These are phyloP conservation scores for Drosophila guanche DNA, from an alignment of 1,140 invertebrate species.

Conservation along the genomic window DNA sequence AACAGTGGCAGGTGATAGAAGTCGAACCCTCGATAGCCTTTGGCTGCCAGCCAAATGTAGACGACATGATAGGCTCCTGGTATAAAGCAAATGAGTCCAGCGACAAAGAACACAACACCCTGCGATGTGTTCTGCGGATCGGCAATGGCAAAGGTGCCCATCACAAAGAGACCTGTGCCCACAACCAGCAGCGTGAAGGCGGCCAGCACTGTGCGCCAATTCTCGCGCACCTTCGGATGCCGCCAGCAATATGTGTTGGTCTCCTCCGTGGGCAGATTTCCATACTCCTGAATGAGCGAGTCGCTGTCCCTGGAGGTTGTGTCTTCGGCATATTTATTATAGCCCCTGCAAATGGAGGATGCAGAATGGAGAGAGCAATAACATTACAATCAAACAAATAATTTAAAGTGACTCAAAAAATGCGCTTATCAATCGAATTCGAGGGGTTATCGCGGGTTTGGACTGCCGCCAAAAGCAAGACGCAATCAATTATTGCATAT, in stretches of 20 bases:
- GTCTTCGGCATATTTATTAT: constrained; percentile 88
- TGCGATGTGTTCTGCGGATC: constrained; percentile 89
- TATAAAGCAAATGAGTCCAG: constrained; percentile 91
- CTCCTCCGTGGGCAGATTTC: constrained; percentile 86
- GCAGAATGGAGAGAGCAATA: background rate
- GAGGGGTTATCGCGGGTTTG: constrained; percentile 40
- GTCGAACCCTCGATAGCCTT: constrained; percentile 91
- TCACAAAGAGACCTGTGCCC: constrained; percentile 89
- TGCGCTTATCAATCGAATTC: constrained; percentile 20
- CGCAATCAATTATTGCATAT: constrained; percentile 38
- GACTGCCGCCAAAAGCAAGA: constrained; percentile 44
- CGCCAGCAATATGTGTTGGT: constrained; percentile 88
- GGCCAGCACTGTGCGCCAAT: constrained; percentile 92
- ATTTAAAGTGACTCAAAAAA: constrained; percentile 7
- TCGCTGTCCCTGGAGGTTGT: constrained; percentile 91
- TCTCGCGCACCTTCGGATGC: constrained; percentile 92
- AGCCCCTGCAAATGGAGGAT: constrained; percentile 84
- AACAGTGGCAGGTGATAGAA: constrained; percentile 93
- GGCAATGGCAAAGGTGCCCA: constrained; percentile 89
- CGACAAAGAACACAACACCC: constrained; percentile 91
- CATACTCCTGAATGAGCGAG: constrained; percentile 91
- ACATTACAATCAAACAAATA: constrained; percentile 7
- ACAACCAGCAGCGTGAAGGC: constrained; percentile 90
- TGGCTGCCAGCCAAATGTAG: constrained; percentile 92
- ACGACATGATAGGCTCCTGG: constrained; percentile 92